phyloP scores from a whole-genome alignment of 1,140 invertebrate genomes.

The Heliconius hermathena region DNA sequence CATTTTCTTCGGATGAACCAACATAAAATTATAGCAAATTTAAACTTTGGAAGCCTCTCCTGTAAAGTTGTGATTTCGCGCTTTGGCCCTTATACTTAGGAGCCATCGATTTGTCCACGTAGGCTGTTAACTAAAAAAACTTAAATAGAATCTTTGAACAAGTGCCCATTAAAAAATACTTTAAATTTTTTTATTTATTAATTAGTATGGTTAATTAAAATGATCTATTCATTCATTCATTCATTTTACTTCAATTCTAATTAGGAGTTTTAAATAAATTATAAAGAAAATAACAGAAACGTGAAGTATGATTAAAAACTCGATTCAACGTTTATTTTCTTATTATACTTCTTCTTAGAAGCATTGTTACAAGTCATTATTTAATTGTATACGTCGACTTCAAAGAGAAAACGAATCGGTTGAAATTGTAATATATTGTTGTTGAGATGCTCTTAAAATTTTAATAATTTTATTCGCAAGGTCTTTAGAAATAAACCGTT shows the following conservation, averaged over 20 bases:
- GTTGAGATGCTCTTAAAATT: background rate
- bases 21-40: too few species aligned
- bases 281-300: background rate
- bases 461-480: constrained; percentile 1
- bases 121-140: too few species aligned
- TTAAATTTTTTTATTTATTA: background rate
- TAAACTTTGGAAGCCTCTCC: too few species aligned
- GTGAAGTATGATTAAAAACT: background rate
- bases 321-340: background rate
- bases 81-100: too few species aligned
- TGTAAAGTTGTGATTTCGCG: too few species aligned
- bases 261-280: background rate
- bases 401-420: background rate
- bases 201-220: background rate
- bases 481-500: constrained; percentile 1
- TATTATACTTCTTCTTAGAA: background rate
- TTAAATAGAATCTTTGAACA: background rate
- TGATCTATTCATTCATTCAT: background rate
- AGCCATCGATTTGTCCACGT: too few species aligned
- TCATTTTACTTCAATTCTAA: background rate
- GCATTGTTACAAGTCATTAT: background rate
- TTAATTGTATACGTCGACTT: background rate
- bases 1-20: too few species aligned
- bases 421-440: constrained; percentile 4
- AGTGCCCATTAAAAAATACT: background rate